phyloP scores from a whole-genome alignment of 2,888 invertebrate genomes.

The Nebria salina region DNA sequence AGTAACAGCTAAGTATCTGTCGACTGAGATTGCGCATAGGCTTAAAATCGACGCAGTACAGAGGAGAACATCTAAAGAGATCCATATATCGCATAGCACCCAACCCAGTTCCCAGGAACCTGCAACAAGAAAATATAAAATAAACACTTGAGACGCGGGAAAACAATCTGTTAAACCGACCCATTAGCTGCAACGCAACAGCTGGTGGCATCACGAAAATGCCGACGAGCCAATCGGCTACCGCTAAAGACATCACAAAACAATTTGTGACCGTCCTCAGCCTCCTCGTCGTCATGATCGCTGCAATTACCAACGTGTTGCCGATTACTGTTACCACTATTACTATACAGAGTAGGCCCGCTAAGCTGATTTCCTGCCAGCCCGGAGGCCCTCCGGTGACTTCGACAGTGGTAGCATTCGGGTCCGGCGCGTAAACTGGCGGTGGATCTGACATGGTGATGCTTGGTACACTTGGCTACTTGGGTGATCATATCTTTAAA shows the following conservation, averaged over 20 bases:
- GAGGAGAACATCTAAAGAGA: constrained; percentile 90
- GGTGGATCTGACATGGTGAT: constrained; percentile 10
- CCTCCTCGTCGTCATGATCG: constrained; percentile 86
- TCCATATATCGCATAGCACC: constrained; percentile 90
- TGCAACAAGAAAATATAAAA: constrained; percentile 56
- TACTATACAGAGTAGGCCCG: constrained; percentile 71
- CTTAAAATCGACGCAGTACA: constrained; percentile 95
- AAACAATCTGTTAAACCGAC: constrained; percentile 58
- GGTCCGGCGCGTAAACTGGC: background rate
- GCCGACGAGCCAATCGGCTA: constrained; percentile 92
- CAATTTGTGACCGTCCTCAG: constrained; percentile 94
- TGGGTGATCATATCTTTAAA: constrained; percentile 13
- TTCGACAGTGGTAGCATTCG: constrained; percentile 8
- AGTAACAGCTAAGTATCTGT: constrained; percentile 92
- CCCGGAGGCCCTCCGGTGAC: background rate
- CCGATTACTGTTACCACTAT: constrained; percentile 83
- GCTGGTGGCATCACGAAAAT: constrained; percentile 96
- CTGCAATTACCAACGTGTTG: constrained; percentile 88
- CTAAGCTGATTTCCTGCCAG: constrained; percentile 68
- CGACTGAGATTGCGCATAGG: constrained; percentile 91
- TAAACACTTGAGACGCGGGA: background rate
- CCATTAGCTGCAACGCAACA: constrained; percentile 86
- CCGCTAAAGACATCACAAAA: constrained; percentile 93
- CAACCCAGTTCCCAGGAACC: constrained; percentile 91
- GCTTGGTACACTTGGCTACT: background rate